Conservation (phyloP, 2,888 invertebrate genomes). For the Thymelicus sylvestris region DNA sequence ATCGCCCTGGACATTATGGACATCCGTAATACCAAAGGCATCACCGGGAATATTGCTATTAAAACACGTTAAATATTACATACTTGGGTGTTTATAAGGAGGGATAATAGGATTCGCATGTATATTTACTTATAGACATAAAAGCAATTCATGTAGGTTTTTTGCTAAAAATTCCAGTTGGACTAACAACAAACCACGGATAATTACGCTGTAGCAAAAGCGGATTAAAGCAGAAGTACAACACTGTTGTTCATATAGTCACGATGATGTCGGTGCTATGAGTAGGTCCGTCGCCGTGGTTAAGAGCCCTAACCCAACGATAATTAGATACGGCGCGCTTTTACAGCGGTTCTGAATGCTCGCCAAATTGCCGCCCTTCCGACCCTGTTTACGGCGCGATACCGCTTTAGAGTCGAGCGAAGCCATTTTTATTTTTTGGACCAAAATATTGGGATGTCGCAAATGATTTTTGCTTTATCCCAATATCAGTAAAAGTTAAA, state of each 20-base stretch:
- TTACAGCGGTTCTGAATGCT: constrained; percentile 81
- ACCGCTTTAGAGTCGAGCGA: constrained; percentile 59
- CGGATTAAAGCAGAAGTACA: neutral
- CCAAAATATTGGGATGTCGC: constrained; percentile 10
- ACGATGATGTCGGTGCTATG: neutral
- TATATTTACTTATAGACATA: too few species aligned
- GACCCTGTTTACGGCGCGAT: constrained; percentile 75
- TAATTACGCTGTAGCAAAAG: neutral
- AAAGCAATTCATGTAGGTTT: neutral
- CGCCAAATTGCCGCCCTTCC: constrained; percentile 81
- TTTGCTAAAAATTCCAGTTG: neutral
- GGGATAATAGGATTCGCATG: too few species aligned
- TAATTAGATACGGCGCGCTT: constrained; percentile 84
- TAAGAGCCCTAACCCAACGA: constrained; percentile 56
- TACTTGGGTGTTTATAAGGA: too few species aligned
- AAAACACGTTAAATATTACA: too few species aligned
- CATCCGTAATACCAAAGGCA: too few species aligned
- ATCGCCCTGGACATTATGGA: too few species aligned
- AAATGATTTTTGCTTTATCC: neutral
- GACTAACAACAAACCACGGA: neutral
- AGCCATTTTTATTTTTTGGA: constrained; percentile 53
- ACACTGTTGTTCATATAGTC: neutral
- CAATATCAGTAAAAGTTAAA: too few species aligned
- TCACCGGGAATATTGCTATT: too few species aligned
- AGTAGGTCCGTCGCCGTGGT: constrained; percentile 3